Conservation (phyloP, 2,888 invertebrate genomes). For the Acrocyrtus sp. region DNA sequence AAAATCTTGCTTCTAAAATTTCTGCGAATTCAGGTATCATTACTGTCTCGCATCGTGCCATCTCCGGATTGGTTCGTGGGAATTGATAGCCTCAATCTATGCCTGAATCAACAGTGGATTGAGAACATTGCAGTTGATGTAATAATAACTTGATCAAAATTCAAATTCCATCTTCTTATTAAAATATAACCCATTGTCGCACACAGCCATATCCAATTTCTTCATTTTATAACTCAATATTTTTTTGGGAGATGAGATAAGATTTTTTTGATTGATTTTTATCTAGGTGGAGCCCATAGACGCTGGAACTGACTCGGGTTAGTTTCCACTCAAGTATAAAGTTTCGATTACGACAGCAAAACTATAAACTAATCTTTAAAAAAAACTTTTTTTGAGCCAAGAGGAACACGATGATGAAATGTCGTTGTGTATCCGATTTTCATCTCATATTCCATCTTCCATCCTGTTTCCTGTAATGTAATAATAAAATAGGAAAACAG, state of each 20-base stretch:
- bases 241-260: too few relatives aligned
- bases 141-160: conserved; percentile 19
- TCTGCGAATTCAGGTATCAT: conserved; percentile 68
- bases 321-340: conserved; percentile 48
- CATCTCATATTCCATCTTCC: neutral
- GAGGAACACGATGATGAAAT: too few relatives aligned
- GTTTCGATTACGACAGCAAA: neutral
- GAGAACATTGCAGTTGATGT: conserved; percentile 60
- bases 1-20: conserved; percentile 1
- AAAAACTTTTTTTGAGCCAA: too few relatives aligned
- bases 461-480: neutral
- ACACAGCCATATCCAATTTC: too few relatives aligned
- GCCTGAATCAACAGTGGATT: conserved; percentile 66
- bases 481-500: neutral
- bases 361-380: too few relatives aligned
- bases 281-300: conserved; percentile 67
- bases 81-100: conserved; percentile 72
- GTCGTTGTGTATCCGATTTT: neutral
- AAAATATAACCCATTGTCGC: too few relatives aligned
- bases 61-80: conserved; percentile 77
- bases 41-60: conserved; percentile 72
- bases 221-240: too few relatives aligned
- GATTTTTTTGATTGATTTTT: conserved; percentile 43
- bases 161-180: too few relatives aligned
- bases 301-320: conserved; percentile 67